Evolutionary conservation across 2,888 invertebrate genomes (phyloP), one percentile per base, ranked within the genome.

Genomic region (Acleris sparsana): DNA sequence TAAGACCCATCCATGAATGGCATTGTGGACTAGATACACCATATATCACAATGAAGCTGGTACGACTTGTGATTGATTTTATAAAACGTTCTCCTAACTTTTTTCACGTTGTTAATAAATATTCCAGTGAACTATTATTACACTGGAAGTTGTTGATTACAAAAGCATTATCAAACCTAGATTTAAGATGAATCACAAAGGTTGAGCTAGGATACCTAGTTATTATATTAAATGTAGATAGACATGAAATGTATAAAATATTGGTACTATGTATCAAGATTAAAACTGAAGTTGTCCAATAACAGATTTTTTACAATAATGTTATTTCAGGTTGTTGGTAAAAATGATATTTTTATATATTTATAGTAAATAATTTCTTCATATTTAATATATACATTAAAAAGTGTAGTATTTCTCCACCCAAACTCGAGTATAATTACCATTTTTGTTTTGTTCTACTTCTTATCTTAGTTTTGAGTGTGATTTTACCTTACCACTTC

Each of bases 201-300:
- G 22, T 57, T 62, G 22, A 60, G 17, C 66, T 66, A 66, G 56
- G 61, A 29, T 57, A 61, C 57, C 53, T 68, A 68, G 63, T 53
- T 70, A 64, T 63, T 53, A 29, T 62, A 58, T 60, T 71, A 60
- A 67, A 72, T 69, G 72, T 69, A 71, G 72, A 72, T 70, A 66
- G 65, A 66, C 52, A 57, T 33, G 44, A 65, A 29, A 65, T 65
- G n/a, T 61, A 61, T 46, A 39, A 52, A 78, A 78, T 80, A 77
- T 87, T 83, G 85, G 85, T 87, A 87, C 87, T 80, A 77, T 87
- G 87, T 87, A 87, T 73, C 83, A 81, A 80, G 70, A 39, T 57
- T 61, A 22, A 39, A 61, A 62, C 43, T n/a, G 18, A 43, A 61
- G 56, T 62, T 62, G 52, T 66, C 39, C 52, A 53, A 63, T 63